Evolutionary conservation across 2,888 invertebrate genomes (phyloP), one percentile per base, ranked within the genome.

Genomic region (Alloscopus bannaensis): DNA sequence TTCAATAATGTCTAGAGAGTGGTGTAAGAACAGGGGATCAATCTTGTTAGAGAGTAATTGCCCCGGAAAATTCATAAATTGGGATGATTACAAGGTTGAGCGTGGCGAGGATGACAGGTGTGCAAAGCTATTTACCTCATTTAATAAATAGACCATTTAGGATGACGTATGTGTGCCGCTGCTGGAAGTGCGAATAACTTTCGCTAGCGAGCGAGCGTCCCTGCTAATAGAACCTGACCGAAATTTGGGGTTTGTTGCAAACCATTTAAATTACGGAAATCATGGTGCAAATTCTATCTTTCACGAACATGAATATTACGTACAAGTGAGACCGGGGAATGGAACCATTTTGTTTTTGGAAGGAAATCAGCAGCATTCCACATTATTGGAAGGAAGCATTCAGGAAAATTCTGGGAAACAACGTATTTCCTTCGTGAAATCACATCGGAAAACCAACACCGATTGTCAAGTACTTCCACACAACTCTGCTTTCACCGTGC

Each of bases 361-460:
- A 31, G 59, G 59, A 31, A 59, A 59, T 29, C 59, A 59, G 18
- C 59, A 59, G 18, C 31, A 31, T 31, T 26, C 13, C 45, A 4
- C 45, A 16, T 59, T 59, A 59, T 59, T 59, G 59, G 59, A 59
- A 59, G 59, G 59, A 59, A 59, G 31, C 31, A 59, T 59, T 31
- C 31, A 29, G 59, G 59, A 59, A 31, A 31, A 59, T 31, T 59
- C 31, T 59, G 59, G 59, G 59, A 59, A 59, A 59, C 59, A 59
- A 59, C 18, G 29, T 29, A 59, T 59, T 59, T 59, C 59, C 59
- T 59, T n/a, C n/a, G 59, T 59, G 59, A 59, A 59, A 59, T 59
- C 31, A 3, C 11, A 31, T n/a, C 6, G 24, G 52, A 3, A 45
- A 45, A 45, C 52, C 20, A 52, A 47, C 6, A 47, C 47, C 4